Percentiles rank a stretch among this genome's conserved stretches.
These are phyloP conservation scores for Bellardia bayeri DNA, from an alignment of 2,888 invertebrate species.

Conservation along the genomic window DNA sequence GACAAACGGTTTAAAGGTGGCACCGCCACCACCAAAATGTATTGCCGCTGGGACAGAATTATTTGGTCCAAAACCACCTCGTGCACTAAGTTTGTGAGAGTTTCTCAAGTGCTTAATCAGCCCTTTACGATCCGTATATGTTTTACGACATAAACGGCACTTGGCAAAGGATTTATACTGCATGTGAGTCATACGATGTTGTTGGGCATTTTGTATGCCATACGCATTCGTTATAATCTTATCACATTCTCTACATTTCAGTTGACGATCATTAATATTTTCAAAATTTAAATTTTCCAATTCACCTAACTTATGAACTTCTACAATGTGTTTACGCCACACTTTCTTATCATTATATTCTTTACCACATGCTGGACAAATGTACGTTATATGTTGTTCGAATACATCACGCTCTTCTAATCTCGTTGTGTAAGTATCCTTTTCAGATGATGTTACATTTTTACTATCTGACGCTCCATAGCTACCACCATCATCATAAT, in stretches of 20 bases:
- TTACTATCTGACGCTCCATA: slow-evolving; percentile 46
- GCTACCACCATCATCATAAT: slow-evolving; percentile 18
- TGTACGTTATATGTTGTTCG: slow-evolving; percentile 80
- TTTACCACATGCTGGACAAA: slow-evolving; percentile 80
- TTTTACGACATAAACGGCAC: slow-evolving; percentile 80
- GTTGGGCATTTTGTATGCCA: slow-evolving; percentile 81
- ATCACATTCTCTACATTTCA: slow-evolving; percentile 80
- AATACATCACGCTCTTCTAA: slow-evolving; percentile 78
- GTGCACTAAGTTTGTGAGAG: slow-evolving; percentile 75
- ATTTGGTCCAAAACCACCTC: slow-evolving; percentile 1
- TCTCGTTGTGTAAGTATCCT: slow-evolving; percentile 70
- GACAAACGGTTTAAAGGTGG: slow-evolving; percentile 53
- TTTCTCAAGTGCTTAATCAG: slow-evolving; percentile 80
- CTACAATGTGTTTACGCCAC: slow-evolving; percentile 81
- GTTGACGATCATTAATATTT: slow-evolving; percentile 79
- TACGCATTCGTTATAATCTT: slow-evolving; percentile 82
- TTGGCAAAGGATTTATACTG: slow-evolving; percentile 80
- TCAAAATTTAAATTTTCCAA: slow-evolving; percentile 79
- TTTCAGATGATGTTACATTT: neutral
- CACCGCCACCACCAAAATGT: slow-evolving; percentile 20
- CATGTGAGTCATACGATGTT: slow-evolving; percentile 80
- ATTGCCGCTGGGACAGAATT: slow-evolving; percentile 21
- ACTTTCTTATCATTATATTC: slow-evolving; percentile 80
- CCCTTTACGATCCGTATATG: slow-evolving; percentile 81
- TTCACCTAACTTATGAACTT: slow-evolving; percentile 79